Percentiles rank a stretch among this genome's conserved stretches.
These are phyloP conservation scores for Sarcophaga variegata DNA, from an alignment of 2,888 invertebrate species.

Conservation along the genomic window DNA sequence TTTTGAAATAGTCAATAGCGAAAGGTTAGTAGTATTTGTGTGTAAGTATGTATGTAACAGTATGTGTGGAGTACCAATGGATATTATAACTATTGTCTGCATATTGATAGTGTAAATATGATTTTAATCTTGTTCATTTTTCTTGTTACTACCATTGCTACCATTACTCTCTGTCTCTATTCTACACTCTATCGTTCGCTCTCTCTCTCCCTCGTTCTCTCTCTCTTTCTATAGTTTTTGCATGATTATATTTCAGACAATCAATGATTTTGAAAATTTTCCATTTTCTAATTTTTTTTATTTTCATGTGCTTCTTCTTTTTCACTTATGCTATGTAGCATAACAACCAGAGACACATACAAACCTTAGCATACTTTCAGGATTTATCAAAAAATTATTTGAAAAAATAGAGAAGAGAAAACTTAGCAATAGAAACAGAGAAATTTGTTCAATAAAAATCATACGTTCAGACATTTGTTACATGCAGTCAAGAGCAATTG, in stretches of 20 bases:
- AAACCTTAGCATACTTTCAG: slow-evolving; percentile 48
- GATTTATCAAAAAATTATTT: slow-evolving; percentile 15
- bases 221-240: background rate
- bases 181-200: background rate
- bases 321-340: background rate
- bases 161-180: slow-evolving; percentile 12
- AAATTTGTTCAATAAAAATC: slow-evolving; percentile 60
- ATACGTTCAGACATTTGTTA: slow-evolving; percentile 23
- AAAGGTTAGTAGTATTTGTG: background rate
- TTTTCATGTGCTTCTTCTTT: background rate
- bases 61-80: slow-evolving; percentile 15
- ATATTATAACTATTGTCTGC: slow-evolving; percentile 60
- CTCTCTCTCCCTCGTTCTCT: background rate
- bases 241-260: slow-evolving; percentile 57
- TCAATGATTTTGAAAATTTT: slow-evolving; percentile 60
- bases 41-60: background rate
- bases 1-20: background rate
- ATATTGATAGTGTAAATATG: slow-evolving; percentile 69
- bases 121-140: slow-evolving; percentile 68
- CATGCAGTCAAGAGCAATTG: slow-evolving; percentile 47
- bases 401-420: background rate
- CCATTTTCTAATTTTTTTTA: slow-evolving; percentile 9
- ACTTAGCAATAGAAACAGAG: slow-evolving; percentile 39
- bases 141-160: slow-evolving; percentile 19
- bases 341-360: slow-evolving; percentile 12